Conservation (phyloP, 1,140 invertebrate genomes). For the Chelonus insularis region DNA sequence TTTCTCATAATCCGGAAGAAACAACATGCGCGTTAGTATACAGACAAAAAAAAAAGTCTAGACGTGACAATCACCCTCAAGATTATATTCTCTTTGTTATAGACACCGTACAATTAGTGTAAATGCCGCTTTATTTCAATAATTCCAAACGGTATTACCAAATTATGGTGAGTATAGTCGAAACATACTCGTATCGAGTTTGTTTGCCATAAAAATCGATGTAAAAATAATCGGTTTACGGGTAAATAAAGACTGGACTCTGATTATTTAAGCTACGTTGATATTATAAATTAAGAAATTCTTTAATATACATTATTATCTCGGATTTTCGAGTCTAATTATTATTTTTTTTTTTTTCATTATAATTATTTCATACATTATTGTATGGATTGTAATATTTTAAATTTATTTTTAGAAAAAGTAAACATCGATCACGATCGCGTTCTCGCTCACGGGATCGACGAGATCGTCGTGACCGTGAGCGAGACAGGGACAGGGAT, state of each 20-base stretch:
- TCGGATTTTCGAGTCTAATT: too few relatives aligned
- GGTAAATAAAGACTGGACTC: constrained; percentile 2
- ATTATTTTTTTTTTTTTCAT: constrained; percentile 1
- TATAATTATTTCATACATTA: background rate
- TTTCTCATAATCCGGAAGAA: background rate
- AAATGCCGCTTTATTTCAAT: constrained; percentile 59
- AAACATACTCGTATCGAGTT: constrained; percentile 11
- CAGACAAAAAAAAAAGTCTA: constrained; percentile 18
- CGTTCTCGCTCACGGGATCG: constrained; percentile 55
- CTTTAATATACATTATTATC: too few relatives aligned
- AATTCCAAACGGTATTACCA: constrained; percentile 57
- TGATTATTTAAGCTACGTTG: background rate
- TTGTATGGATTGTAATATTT: background rate
- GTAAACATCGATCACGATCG: constrained; percentile 57
- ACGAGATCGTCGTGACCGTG: constrained; percentile 52
- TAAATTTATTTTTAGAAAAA: constrained; percentile 51
- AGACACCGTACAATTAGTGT: constrained; percentile 59
- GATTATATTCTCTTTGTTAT: constrained; percentile 60
- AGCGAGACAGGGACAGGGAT: constrained; percentile 45
- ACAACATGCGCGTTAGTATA: constrained; percentile 23
- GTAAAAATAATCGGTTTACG: constrained; percentile 1
- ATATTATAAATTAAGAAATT: background rate
- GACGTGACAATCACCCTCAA: constrained; percentile 48
- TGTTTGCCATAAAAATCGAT: constrained; percentile 7
- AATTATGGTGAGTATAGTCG: constrained; percentile 53